Evolutionary conservation across 1,140 invertebrate species (phyloP).

Genomic region (Aphis craccivora): DNA sequence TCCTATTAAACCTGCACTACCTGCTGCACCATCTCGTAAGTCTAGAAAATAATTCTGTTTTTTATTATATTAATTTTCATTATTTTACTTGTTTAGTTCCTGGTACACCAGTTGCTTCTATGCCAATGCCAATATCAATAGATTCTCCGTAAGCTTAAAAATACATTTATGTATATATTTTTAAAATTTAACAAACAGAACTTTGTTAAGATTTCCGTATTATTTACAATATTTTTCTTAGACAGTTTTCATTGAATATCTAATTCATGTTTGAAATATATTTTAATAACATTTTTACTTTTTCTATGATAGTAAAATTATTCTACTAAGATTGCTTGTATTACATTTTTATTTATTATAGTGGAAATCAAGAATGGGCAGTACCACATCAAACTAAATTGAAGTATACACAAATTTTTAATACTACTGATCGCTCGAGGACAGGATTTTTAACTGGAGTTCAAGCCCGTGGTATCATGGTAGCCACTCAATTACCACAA

Average conservation of each 20-base stretch:
- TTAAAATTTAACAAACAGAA: not conserved
- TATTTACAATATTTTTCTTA: not conserved
- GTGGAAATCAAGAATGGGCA: constrained; percentile 74
- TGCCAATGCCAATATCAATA: constrained; percentile 50
- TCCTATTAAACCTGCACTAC: constrained; percentile 23
- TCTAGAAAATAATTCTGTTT: constrained; percentile 28
- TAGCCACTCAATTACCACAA: constrained; percentile 93
- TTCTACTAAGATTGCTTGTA: not conserved
- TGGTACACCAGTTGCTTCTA: constrained; percentile 60
- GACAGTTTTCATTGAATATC: too few relatives aligned
- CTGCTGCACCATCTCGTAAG: constrained; percentile 46
- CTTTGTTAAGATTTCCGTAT: not conserved
- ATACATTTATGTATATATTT: not conserved
- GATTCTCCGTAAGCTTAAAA: constrained; percentile 53
- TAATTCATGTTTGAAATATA: too few relatives aligned
- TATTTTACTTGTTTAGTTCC: constrained; percentile 5
- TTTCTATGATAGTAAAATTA: not conserved
- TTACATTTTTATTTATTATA: not conserved
- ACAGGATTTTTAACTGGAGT: constrained; percentile 87
- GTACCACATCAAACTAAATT: constrained; percentile 89
- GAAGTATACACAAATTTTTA: constrained; percentile 95
- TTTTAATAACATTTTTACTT: not conserved
- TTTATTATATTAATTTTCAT: constrained; percentile 45
- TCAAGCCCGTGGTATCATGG: constrained; percentile 91
- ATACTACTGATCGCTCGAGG: constrained; percentile 86